Evolutionary conservation across 2,113 vertebrate species (phyloP).

Genomic region (Crotalus tigris): DNA sequence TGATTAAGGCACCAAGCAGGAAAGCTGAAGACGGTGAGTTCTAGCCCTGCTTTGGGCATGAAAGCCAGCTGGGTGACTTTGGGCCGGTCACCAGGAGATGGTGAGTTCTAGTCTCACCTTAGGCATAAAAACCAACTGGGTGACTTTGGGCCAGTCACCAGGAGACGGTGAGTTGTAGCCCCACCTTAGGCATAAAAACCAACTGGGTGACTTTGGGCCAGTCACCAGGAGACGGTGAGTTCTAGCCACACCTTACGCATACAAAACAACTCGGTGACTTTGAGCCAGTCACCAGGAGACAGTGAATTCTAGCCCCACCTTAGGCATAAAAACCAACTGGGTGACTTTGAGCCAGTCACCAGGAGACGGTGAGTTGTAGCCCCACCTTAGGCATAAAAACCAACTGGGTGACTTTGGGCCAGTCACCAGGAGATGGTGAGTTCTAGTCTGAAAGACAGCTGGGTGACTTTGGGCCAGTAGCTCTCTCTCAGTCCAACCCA

Average conservation of each 20-base stretch:
- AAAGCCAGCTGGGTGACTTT: neutral
- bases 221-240: too few relatives aligned
- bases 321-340: fast-evolving
- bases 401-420: too few relatives aligned
- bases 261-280: fast-evolving
- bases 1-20: neutral
- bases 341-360: too few relatives aligned
- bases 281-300: too few relatives aligned
- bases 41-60: neutral
- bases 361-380: too few relatives aligned
- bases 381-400: fast-evolving
- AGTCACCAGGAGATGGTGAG: too few relatives aligned
- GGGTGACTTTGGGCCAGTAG: neutral
- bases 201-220: too few relatives aligned
- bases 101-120: neutral
- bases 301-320: too few relatives aligned
- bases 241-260: too few relatives aligned
- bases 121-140: neutral
- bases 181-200: too few relatives aligned
- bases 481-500: neutral
- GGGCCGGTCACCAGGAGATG: neutral
- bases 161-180: too few relatives aligned
- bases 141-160: neutral
- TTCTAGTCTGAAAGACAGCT: too few relatives aligned
- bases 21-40: neutral